Conservation (phyloP, 1,140 invertebrate genomes). For the Drosophila mauritiana region DNA sequence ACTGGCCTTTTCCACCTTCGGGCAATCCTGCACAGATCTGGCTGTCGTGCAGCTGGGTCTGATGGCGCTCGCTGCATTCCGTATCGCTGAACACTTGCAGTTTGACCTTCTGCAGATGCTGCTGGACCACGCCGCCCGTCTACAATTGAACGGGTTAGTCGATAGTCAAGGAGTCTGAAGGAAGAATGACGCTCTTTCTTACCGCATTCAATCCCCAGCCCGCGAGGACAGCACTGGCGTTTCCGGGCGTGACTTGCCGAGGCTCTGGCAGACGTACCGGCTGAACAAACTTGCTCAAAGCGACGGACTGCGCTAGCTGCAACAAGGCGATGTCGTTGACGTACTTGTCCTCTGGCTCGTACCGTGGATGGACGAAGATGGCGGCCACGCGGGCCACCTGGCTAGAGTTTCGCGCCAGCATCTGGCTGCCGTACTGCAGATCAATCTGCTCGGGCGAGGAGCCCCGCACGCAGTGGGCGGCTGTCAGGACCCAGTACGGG, state of each 20-base stretch:
- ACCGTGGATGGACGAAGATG: slow-evolving; percentile 73
- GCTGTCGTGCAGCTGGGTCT: slow-evolving; percentile 57
- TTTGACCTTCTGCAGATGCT: slow-evolving; percentile 77
- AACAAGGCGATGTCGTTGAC: slow-evolving; percentile 74
- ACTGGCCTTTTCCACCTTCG: slow-evolving; percentile 84
- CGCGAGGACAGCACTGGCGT: slow-evolving; percentile 50
- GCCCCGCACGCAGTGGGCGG: slow-evolving; percentile 70
- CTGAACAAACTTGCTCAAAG: slow-evolving; percentile 36
- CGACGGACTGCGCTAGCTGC: slow-evolving; percentile 43
- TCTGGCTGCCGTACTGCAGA: slow-evolving; percentile 69
- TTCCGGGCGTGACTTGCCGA: slow-evolving; percentile 32
- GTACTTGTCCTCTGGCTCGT: slow-evolving; percentile 59
- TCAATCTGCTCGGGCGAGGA: slow-evolving; percentile 41
- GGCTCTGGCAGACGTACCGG: slow-evolving; percentile 60
- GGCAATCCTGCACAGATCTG: slow-evolving; percentile 84
- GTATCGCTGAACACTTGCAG: slow-evolving; percentile 75
- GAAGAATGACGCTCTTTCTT: background rate
- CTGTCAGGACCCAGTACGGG: slow-evolving; percentile 70
- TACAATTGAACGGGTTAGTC: slow-evolving; percentile 24
- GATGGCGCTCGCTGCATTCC: slow-evolving; percentile 74
- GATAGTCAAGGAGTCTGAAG: background rate
- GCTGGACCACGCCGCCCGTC: slow-evolving; percentile 78
- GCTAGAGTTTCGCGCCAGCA: slow-evolving; percentile 44
- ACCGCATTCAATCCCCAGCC: slow-evolving; percentile 81
- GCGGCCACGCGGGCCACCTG: slow-evolving; percentile 50